Conservation (phyloP, 2,113 vertebrate genomes). For the Apus apus region DNA sequence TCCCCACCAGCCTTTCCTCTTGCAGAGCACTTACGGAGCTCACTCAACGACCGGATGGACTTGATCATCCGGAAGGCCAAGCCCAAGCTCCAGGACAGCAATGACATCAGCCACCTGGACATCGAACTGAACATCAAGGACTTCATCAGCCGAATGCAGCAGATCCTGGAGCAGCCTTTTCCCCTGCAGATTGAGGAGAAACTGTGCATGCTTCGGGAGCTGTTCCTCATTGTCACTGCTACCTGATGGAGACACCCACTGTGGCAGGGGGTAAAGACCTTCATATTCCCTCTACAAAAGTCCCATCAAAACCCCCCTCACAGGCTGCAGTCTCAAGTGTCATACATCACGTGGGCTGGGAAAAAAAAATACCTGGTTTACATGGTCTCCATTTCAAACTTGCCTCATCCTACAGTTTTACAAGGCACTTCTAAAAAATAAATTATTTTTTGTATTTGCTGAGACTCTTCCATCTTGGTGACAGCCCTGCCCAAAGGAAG, state of each 20-base stretch:
- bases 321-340: neutral
- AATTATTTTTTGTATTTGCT: constrained; percentile 63
- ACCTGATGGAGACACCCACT: neutral
- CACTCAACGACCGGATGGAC: constrained; percentile 72
- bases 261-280: neutral
- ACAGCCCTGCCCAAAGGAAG: neutral
- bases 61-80: constrained; percentile 68
- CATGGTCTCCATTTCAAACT: neutral
- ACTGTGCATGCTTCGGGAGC: constrained; percentile 74
- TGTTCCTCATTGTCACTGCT: constrained; percentile 57
- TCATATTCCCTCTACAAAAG: neutral
- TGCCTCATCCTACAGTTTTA: constrained; percentile 2
- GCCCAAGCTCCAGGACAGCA: constrained; percentile 73
- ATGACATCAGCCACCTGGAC: constrained; percentile 73
- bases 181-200: constrained; percentile 81
- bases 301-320: neutral
- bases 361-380: neutral
- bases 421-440: constrained; percentile 50
- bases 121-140: constrained; percentile 74
- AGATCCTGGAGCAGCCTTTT: constrained; percentile 76
- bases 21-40: constrained; percentile 74
- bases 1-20: neutral
- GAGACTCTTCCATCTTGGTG: neutral
- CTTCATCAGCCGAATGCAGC: constrained; percentile 75
- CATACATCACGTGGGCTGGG: neutral